Conservation (phyloP, 2,888 invertebrate species). For the Mimachlamys varia region DNA sequence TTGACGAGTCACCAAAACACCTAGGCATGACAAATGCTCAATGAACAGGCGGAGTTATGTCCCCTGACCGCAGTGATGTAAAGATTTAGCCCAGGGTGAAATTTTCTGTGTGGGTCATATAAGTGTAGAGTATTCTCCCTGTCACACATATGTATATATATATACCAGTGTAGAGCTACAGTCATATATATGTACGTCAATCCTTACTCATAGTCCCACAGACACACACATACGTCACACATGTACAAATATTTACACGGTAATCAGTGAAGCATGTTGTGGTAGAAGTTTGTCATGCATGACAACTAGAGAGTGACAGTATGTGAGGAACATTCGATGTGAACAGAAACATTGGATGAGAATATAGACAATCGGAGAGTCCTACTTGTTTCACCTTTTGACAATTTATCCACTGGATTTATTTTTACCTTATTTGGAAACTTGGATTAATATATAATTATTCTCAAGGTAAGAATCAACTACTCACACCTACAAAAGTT, state of each 20-base stretch:
- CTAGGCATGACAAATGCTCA: conserved; percentile 15
- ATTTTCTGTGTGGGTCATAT: conserved; percentile 15
- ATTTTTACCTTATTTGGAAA: background rate
- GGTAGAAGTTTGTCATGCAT: background rate
- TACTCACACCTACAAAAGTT: background rate
- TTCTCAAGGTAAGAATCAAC: background rate
- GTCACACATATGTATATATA: background rate
- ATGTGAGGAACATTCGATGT: background rate
- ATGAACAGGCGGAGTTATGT: conserved; percentile 9
- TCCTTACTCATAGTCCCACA: background rate
- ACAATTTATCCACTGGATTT: conserved; percentile 11
- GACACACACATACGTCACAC: conserved; percentile 11
- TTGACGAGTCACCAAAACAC: background rate
- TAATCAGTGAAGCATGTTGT: conserved; percentile 1
- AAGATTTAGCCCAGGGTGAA: background rate
- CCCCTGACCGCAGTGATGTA: background rate
- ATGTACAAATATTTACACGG: conserved; percentile 8
- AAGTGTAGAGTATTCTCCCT: background rate
- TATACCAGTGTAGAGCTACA: background rate
- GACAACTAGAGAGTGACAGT: conserved; percentile 36
- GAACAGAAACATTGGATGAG: background rate
- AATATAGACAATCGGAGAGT: background rate
- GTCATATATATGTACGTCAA: background rate
- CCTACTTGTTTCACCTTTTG: background rate
- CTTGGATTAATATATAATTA: background rate